phyloP scores from a whole-genome alignment of 2,888 invertebrate genomes.

The Flabesymbios commensalis region DNA sequence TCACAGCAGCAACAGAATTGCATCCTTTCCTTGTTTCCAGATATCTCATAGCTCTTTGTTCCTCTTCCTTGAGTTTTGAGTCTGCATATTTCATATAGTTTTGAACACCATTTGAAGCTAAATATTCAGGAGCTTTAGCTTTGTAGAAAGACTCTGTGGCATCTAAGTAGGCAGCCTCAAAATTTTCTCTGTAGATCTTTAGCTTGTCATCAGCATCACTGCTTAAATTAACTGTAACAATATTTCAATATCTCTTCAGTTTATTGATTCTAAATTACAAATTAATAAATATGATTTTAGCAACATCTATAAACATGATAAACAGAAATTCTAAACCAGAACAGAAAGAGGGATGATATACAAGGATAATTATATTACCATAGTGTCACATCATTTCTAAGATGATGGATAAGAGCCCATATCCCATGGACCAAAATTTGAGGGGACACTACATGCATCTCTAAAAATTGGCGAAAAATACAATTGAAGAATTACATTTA shows the following conservation, averaged over 20 bases:
- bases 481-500: no score
- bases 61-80: slow-evolving; percentile 90
- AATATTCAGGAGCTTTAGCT: slow-evolving; percentile 87
- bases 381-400: no score
- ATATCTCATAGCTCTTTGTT: slow-evolving; percentile 87
- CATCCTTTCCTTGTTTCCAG: slow-evolving; percentile 86
- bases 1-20: slow-evolving; percentile 66
- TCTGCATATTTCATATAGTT: slow-evolving; percentile 98
- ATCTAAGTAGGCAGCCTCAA: slow-evolving; percentile 92
- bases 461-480: no score
- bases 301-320: no score
- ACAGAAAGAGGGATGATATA: no score
- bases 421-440: no score
- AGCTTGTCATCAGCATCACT: slow-evolving; percentile 90
- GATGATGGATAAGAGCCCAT: no score
- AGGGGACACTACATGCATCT: no score
- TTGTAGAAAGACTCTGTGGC: slow-evolving; percentile 91
- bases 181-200: slow-evolving; percentile 93
- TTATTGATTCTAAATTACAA: no score
- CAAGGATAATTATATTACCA: no score
- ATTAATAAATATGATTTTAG: no score
- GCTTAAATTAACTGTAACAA: slow-evolving; percentile 82
- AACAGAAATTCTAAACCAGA: no score
- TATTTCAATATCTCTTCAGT: background rate
- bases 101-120: slow-evolving; percentile 86